A percentile compares a stretch with the other conserved stretches of the same genome.
Evolutionary conservation across 2,113 vertebrate genomes (phyloP).

Genomic region (Circaetus cinerascens): DNA sequence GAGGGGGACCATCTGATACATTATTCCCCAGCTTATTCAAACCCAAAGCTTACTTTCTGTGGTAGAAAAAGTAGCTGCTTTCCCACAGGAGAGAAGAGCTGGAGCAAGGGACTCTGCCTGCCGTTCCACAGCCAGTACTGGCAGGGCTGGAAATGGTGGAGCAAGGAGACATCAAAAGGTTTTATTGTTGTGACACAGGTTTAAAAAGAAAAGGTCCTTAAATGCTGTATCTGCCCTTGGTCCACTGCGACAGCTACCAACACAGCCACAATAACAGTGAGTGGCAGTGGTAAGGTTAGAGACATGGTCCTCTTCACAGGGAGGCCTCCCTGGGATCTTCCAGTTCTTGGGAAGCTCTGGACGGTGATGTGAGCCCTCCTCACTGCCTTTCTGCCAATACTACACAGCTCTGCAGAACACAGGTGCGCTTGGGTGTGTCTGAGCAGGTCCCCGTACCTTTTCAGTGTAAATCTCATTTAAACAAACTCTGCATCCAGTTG

Average conservation of each 20-base stretch:
- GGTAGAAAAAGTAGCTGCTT: neutral
- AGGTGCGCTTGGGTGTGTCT: neutral
- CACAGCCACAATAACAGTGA: neutral
- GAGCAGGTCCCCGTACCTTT: neutral
- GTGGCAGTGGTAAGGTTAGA: neutral
- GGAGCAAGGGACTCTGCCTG: neutral
- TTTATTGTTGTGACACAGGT: neutral
- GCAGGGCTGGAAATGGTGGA: neutral
- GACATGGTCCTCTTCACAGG: neutral
- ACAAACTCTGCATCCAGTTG: neutral
- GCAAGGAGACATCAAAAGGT: fast-evolving
- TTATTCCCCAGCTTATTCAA: neutral
- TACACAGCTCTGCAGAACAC: neutral
- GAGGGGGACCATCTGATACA: neutral
- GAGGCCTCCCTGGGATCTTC: neutral
- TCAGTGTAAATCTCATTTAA: neutral
- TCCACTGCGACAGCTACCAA: neutral
- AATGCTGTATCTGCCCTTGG: neutral
- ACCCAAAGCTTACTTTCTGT: neutral
- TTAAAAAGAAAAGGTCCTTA: neutral
- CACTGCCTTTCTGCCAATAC: neutral
- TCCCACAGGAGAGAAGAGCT: neutral
- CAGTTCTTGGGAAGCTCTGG: neutral
- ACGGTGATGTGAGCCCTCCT: neutral
- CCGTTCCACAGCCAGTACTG: neutral